phyloP scores from a whole-genome alignment of 2,113 vertebrate genomes.

The Agelaius tricolor region DNA sequence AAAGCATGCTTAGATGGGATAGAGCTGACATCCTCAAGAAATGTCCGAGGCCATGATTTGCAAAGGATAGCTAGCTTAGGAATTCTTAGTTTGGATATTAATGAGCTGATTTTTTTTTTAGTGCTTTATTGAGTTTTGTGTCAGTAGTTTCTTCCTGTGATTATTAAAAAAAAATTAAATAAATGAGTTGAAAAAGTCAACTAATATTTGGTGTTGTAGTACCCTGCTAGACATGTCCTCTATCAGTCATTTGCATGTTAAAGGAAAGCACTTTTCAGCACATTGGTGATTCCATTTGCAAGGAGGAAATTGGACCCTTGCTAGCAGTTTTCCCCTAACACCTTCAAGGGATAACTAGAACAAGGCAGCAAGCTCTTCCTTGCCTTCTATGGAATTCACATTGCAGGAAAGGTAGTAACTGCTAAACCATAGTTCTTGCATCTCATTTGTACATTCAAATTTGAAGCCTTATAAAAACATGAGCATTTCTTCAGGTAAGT shows the following conservation, averaged over 20 bases:
- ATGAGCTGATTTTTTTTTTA: not conserved
- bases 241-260: not conserved
- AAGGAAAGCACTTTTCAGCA: constrained; percentile 21
- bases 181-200: not conserved
- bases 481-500: not conserved
- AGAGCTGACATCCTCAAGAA: not conserved
- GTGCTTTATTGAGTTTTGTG: not conserved
- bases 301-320: not conserved
- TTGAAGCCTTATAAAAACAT: not conserved
- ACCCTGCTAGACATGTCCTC: not conserved
- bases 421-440: not conserved
- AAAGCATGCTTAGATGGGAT: not conserved
- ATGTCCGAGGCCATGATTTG: not conserved
- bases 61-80: not conserved
- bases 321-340: not conserved
- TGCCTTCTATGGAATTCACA: not conserved
- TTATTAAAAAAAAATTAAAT: not conserved
- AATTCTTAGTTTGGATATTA: not conserved
- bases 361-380: not conserved
- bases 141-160: not conserved
- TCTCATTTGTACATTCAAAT: not conserved
- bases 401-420: not conserved
- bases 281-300: not conserved
- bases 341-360: not conserved
- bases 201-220: not conserved